A percentile compares a stretch with the other conserved stretches of the same genome.
phyloP scores from a whole-genome alignment of 2,888 invertebrate genomes.

The Agrotis clavis region DNA sequence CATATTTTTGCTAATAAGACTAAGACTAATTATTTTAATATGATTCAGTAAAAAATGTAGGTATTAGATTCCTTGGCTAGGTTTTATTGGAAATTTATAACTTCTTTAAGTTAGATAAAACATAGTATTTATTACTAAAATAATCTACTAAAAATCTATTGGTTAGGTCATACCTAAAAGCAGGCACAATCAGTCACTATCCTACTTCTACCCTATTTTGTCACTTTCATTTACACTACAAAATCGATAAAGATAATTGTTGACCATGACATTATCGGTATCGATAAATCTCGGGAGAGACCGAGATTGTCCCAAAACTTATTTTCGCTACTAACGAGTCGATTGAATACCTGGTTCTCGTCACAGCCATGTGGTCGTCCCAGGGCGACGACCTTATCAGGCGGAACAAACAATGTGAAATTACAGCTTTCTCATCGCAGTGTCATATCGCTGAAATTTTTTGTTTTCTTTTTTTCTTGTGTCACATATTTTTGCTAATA shows the following conservation, averaged over 20 bases:
- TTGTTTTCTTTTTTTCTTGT: background rate
- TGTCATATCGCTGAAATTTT: constrained; percentile 42
- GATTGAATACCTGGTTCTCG: constrained; percentile 60
- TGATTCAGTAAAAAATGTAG: background rate
- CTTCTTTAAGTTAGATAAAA: background rate
- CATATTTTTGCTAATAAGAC: background rate
- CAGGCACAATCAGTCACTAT: background rate
- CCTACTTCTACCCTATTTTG: background rate
- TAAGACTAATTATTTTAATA: background rate
- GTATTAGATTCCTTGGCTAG: background rate
- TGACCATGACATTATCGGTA: constrained; percentile 32
- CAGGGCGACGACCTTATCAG: constrained; percentile 76
- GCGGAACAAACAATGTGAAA: constrained; percentile 71
- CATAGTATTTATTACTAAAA: background rate
- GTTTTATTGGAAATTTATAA: background rate
- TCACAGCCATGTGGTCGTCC: constrained; percentile 59
- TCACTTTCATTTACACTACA: background rate
- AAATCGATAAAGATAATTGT: constrained; percentile 26
- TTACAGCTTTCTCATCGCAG: constrained; percentile 65
- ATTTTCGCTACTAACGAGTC: constrained; percentile 46
- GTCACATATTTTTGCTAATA: background rate
- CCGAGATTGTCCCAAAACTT: constrained; percentile 34
- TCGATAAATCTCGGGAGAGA: constrained; percentile 16
- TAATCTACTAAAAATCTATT: too few relatives aligned
- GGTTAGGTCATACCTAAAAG: background rate